Percentiles rank a stretch among this genome's conserved stretches.
These are phyloP conservation scores for Drosophila picticornis DNA, from an alignment of 2,888 invertebrate genomes.

Conservation along the genomic window DNA sequence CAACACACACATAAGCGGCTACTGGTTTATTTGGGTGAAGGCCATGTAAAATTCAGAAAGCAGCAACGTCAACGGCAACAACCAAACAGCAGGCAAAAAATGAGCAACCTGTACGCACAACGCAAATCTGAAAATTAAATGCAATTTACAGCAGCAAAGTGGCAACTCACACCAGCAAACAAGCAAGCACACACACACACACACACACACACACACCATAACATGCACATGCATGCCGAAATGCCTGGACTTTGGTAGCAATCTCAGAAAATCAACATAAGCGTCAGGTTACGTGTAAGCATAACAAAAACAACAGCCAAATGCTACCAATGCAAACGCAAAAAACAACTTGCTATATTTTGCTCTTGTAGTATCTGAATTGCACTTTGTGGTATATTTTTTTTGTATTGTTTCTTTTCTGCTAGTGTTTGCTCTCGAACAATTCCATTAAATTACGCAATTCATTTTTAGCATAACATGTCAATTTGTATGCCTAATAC, in stretches of 20 bases:
- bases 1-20: constrained; percentile 40
- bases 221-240: not conserved
- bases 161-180: constrained; percentile 53
- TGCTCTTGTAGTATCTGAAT: constrained; percentile 41
- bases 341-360: constrained; percentile 49
- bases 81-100: constrained; percentile 25
- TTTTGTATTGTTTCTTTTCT: constrained; percentile 7
- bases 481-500: constrained; percentile 69
- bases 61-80: constrained; percentile 36
- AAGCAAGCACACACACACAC: constrained; percentile 32
- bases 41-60: constrained; percentile 51
- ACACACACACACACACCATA: constrained; percentile 19
- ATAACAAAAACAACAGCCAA: constrained; percentile 19
- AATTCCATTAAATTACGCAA: constrained; percentile 71
- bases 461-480: constrained; percentile 78
- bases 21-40: constrained; percentile 74
- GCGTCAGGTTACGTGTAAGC: constrained; percentile 48
- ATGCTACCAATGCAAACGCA: constrained; percentile 25
- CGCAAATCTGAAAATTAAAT: constrained; percentile 76
- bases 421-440: constrained; percentile 6
- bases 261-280: constrained; percentile 58
- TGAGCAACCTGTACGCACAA: constrained; percentile 24
- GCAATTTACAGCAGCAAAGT: constrained; percentile 80
- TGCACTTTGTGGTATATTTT: constrained; percentile 37
- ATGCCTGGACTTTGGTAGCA: constrained; percentile 26